Evolutionary conservation across 1,140 invertebrate species (phyloP).

Genomic region (Macrobrachium rosenbergii): DNA sequence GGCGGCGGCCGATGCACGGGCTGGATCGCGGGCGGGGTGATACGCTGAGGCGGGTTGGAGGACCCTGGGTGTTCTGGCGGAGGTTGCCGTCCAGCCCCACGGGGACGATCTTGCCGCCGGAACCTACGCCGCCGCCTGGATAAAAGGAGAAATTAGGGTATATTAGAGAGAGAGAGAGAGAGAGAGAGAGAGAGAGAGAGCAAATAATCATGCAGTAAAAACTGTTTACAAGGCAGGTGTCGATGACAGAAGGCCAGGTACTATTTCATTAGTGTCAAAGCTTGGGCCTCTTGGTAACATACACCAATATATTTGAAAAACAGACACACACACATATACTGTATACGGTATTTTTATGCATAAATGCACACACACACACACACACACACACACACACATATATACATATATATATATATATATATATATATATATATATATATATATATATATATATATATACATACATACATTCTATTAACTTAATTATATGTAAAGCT

Average conservation of each 20-base stretch:
- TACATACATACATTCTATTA: neutral
- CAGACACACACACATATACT: no score
- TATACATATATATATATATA: slow-evolving; percentile 21
- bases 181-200: slow-evolving; percentile 25
- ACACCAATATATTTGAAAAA: neutral
- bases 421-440: slow-evolving; percentile 22
- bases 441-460: neutral
- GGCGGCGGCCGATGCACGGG: slow-evolving; percentile 41
- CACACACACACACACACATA: slow-evolving; percentile 12
- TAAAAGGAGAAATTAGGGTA: no score
- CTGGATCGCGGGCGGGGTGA: slow-evolving; percentile 38
- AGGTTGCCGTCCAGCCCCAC: neutral
- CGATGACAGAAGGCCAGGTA: neutral
- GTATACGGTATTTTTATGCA: neutral
- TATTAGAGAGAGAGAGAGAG: neutral
- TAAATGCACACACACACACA: neutral
- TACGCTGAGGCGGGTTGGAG: neutral
- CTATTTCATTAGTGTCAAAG: neutral
- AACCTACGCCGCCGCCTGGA: neutral
- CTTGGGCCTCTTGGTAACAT: neutral
- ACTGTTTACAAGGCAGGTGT: neutral
- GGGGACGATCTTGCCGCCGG: slow-evolving; percentile 5
- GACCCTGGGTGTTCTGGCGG: neutral
- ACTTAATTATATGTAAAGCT: neutral
- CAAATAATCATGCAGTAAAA: neutral